phyloP scores from a whole-genome alignment of 2,797 vertebrate genomes.

The Basileuterus tristriatus region DNA sequence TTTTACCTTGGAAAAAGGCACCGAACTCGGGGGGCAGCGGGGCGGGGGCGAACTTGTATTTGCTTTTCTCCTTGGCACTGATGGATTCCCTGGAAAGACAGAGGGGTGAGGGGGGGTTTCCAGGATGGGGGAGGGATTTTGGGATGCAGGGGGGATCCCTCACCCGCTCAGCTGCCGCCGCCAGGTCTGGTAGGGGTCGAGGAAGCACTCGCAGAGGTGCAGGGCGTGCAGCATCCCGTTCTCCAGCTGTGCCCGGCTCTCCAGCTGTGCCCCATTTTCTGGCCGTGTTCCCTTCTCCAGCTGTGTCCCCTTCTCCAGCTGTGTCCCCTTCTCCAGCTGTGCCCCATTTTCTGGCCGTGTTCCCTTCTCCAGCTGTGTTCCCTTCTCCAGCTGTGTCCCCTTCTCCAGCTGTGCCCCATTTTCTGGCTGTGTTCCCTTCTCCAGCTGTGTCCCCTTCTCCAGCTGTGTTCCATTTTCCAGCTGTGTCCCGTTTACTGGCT shows the following conservation, averaged over 20 bases:
- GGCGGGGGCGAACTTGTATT: slow-evolving; percentile 90
- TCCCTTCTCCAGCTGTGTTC: background rate
- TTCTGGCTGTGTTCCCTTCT: accelerated
- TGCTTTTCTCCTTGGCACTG: slow-evolving; percentile 90
- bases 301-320: accelerated
- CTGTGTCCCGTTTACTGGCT: background rate
- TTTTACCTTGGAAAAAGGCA: slow-evolving; percentile 88
- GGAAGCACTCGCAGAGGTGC: slow-evolving; percentile 90
- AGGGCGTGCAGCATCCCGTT: slow-evolving; percentile 83
- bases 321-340: background rate
- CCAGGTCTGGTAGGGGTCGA: slow-evolving; percentile 97
- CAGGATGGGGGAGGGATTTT: accelerated
- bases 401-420: background rate
- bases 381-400: background rate
- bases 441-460: accelerated
- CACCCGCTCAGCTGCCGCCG: slow-evolving; percentile 89
- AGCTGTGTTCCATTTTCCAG: background rate
- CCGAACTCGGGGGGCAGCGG: slow-evolving; percentile 83
- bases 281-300: accelerated
- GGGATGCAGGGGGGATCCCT: slow-evolving; percentile 24
- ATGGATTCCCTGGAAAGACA: slow-evolving; percentile 83
- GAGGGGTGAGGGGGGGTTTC: background rate
- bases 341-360: accelerated
- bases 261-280: background rate
- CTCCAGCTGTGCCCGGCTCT: slow-evolving; percentile 57